Base-by-base conservation (phyloP, 2,888 invertebrate species). In the Cryptocheilus praepositus region DNA sequence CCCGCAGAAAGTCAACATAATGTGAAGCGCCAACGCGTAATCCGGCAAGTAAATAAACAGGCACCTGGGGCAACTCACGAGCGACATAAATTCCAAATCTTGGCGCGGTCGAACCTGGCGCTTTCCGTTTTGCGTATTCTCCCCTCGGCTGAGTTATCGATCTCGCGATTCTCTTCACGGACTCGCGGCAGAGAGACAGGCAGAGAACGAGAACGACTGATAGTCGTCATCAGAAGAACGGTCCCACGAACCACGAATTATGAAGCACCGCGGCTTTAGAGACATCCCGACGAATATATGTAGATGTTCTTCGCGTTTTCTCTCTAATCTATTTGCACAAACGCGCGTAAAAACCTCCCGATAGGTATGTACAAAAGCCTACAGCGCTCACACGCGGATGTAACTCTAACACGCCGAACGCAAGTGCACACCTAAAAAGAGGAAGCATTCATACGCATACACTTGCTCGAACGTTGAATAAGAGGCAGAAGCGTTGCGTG, bases 11-110 rank as follows among this genome's bases (percentile, higher is more conserved):
- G 59, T 8, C 25, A 36, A 18, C 53, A 16, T 43, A 43, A 18
- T 21, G 44, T 55, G 28, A 45, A 49, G 61, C 25, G 43, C 55
- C 55, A 56, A 55, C 44, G 25, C 43, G 55, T 51, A 44, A 60
- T 51, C 45, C 60, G 52, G 64, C 64, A 45, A 57, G 51, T 65
- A 55, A 54, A 46, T 58, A 57, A 61, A 69, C 65, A 61, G 58
- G 64, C 43, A 54, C 61, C 46, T 43, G 43, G 16, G 54, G 56
- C 56, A 18, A 44, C 36, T 45, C n/a, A 57, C 64, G 19, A 53
- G 46, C 45, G 19, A 61, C 54, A 54, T 58, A 61, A 69, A 61
- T 65, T 53, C 43, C 25, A 61, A 69, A 69, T 69, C 61, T 61
- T 57, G 64, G 65, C 64, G 44, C 43, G 52, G 51, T 43, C 45